phyloP scores from a whole-genome alignment of 2,113 vertebrate species.

The Grantiella picta region DNA sequence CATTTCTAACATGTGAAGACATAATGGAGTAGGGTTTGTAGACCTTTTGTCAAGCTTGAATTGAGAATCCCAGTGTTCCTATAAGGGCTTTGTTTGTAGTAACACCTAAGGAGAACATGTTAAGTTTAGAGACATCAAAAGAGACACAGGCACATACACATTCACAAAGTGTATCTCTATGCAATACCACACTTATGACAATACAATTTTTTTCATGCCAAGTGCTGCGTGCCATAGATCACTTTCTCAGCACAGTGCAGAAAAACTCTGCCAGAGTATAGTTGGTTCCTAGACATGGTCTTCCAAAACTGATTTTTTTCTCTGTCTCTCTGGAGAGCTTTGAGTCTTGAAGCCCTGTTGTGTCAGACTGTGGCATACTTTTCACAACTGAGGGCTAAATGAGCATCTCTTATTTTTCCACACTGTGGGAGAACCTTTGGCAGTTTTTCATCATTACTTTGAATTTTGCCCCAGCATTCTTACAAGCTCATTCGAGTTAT shows the following conservation, averaged over 20 bases:
- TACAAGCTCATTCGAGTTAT: not conserved
- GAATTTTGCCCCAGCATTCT: not conserved
- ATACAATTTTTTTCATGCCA: not conserved
- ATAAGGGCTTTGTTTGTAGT: not conserved
- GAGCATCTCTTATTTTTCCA: not conserved
- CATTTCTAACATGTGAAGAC: not conserved
- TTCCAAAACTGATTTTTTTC: not conserved
- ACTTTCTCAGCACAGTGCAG: not conserved
- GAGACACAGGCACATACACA: not conserved
- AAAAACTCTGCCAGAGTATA: not conserved
- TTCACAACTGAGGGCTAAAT: not conserved
- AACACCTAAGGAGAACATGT: not conserved
- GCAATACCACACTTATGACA: not conserved
- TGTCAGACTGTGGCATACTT: not conserved
- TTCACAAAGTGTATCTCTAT: not conserved
- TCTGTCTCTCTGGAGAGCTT: not conserved
- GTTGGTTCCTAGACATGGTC: not conserved
- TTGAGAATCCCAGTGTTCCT: not conserved
- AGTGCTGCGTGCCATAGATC: not conserved
- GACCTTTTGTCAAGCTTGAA: not conserved
- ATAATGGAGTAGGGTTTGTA: not conserved
- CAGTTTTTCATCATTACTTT: not conserved
- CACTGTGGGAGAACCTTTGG: not conserved
- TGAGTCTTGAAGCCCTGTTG: not conserved
- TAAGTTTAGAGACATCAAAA: not conserved